These are phyloP conservation scores for Mormyrops attenuatus DNA, from an alignment of 2,797 vertebrate species.

Conservation along the genomic window DNA sequence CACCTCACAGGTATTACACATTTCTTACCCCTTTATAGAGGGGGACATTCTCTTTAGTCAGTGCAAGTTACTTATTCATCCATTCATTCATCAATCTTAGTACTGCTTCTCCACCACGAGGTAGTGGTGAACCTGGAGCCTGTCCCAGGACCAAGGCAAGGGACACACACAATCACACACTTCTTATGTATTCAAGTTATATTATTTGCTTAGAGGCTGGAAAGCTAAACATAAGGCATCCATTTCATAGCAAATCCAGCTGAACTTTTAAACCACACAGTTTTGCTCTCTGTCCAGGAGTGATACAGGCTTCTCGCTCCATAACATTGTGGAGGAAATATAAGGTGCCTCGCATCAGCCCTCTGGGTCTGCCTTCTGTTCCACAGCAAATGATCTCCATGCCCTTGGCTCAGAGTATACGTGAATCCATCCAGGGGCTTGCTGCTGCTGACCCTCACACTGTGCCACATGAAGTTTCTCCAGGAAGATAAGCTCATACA, in stretches of 20 bases:
- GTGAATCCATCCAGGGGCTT: background rate
- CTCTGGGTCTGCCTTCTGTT: background rate
- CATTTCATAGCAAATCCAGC: background rate
- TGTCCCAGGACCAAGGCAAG: background rate
- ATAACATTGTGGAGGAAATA: background rate
- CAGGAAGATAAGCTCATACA: background rate
- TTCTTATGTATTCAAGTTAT: background rate
- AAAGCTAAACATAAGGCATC: background rate
- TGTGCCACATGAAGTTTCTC: background rate
- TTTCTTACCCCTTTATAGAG: background rate
- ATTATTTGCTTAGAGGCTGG: background rate
- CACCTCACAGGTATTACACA: background rate
- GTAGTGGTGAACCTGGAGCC: background rate
- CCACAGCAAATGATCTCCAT: background rate
- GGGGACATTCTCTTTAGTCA: background rate
- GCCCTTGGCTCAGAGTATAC: background rate
- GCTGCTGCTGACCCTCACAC: background rate
- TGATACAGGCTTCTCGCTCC: background rate
- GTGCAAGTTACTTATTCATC: background rate
- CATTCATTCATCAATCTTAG: background rate
- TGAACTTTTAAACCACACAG: background rate
- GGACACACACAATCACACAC: background rate
- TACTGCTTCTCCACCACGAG: background rate
- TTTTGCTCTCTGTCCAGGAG: background rate
- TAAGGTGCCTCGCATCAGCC: background rate